phyloP scores from a whole-genome alignment of 2,797 vertebrate genomes.

The Enteromius fasciolatus region DNA sequence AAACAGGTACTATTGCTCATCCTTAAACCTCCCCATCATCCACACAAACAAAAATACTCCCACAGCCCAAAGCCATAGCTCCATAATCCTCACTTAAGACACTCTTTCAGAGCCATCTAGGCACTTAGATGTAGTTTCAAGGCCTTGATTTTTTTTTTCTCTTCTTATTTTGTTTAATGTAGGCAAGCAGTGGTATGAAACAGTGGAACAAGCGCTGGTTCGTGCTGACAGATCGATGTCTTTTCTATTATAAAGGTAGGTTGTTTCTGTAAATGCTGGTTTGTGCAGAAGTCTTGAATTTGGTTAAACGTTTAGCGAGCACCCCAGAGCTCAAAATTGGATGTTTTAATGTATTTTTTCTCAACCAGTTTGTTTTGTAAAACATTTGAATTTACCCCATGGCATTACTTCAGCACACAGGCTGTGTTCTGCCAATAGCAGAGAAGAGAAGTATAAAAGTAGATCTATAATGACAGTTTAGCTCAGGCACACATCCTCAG shows the following conservation, averaged over 20 bases:
- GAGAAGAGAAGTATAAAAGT: slow-evolving; percentile 31
- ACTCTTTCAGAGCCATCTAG: slow-evolving; percentile 7
- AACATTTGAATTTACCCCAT: slow-evolving; percentile 22
- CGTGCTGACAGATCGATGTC: slow-evolving; percentile 90
- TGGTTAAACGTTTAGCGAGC: slow-evolving; percentile 30
- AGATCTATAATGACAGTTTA: slow-evolving; percentile 20
- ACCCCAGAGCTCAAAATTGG: slow-evolving; percentile 18
- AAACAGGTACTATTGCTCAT: slow-evolving; percentile 84
- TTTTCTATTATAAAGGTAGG: slow-evolving; percentile 96
- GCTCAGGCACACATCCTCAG: neutral
- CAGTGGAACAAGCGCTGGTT: slow-evolving; percentile 98
- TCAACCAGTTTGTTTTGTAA: neutral
- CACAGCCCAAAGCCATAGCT: slow-evolving; percentile 14
- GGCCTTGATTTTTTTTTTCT: neutral
- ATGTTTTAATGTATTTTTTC: slow-evolving; percentile 37
- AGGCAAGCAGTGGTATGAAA: slow-evolving; percentile 95
- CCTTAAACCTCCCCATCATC: slow-evolving; percentile 4
- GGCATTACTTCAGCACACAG: slow-evolving; percentile 12
- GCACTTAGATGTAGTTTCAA: slow-evolving; percentile 6
- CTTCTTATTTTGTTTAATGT: slow-evolving; percentile 28
- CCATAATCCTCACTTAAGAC: neutral
- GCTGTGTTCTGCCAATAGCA: slow-evolving; percentile 2
- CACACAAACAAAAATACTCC: slow-evolving; percentile 13
- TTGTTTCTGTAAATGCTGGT: slow-evolving; percentile 26
- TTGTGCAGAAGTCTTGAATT: slow-evolving; percentile 10